Conservation (phyloP, 2,888 invertebrate species). For the Leucozona laternaria region DNA sequence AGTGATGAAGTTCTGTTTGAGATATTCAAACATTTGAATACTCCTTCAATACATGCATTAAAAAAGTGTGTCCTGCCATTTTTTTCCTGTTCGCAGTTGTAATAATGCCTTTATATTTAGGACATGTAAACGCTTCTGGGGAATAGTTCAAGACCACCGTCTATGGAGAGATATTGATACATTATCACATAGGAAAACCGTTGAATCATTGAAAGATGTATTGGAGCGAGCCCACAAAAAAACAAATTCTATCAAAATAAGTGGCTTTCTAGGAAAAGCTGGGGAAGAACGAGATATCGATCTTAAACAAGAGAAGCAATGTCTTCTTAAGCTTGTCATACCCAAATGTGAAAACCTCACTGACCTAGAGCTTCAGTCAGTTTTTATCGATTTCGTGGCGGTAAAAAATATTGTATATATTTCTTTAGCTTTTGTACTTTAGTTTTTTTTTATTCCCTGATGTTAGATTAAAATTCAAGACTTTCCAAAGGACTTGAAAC, state of each 20-base stretch:
- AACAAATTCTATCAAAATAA: constrained; percentile 81
- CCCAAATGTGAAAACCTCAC: constrained; percentile 79
- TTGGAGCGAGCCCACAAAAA: constrained; percentile 80
- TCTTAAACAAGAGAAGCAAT: constrained; percentile 15
- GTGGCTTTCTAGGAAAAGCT: constrained; percentile 78
- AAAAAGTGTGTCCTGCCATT: constrained; percentile 79
- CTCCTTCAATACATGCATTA: constrained; percentile 80
- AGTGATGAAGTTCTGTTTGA: constrained; percentile 82
- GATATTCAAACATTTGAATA: constrained; percentile 82
- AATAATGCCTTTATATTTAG: constrained; percentile 74
- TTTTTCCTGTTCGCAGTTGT: not conserved
- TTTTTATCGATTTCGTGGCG: constrained; percentile 81
- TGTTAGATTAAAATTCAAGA: constrained; percentile 86
- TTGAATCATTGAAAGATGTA: constrained; percentile 79
- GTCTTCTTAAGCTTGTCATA: constrained; percentile 76
- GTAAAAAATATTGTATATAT: not conserved
- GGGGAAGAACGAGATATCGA: constrained; percentile 2
- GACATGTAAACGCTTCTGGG: constrained; percentile 81
- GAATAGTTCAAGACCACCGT: constrained; percentile 80
- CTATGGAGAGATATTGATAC: constrained; percentile 82
- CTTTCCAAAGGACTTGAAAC: constrained; percentile 87
- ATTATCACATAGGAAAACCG: constrained; percentile 78
- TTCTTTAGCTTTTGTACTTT: constrained; percentile 10
- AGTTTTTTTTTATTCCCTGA: constrained; percentile 77
- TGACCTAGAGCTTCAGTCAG: constrained; percentile 80